Evolutionary conservation across 2,113 vertebrate genomes (phyloP), one percentile per base, ranked within the genome.

Genomic region (Perccottus glenii): DNA sequence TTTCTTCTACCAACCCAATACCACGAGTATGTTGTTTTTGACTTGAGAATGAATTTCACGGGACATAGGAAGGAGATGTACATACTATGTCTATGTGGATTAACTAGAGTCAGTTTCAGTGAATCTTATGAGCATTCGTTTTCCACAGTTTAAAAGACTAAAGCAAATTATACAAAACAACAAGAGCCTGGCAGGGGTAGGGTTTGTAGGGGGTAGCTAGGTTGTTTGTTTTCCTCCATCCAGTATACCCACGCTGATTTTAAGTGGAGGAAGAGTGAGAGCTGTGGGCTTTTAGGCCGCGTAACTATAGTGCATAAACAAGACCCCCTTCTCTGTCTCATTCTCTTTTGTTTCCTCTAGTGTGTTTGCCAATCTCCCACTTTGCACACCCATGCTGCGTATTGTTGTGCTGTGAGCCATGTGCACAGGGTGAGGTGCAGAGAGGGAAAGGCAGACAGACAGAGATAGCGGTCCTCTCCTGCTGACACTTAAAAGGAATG

Each of bases 231-330:
- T 80, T 67, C 60, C 16, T 51, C 35, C n/a, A 71, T 57, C 78
- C 64, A 64, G 78, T 57, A 77, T 76, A 66, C 64, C 73, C 83
- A 83, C 35, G 64, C 80, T 79, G 80, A 69, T 81, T 83, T 83
- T 81, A 83, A 87, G 66, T 75, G 74, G 73, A 59, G 60, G 64
- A 15, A 63, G 59, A 72, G 73, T 82, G 70, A 58, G 67, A 19
- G 75, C 52, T 49, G 69, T 75, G 80, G 68, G 70, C 67, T 73
- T 83, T 85, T 74, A 81, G 81, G 83, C 77, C 71, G 75, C 80
- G 67, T 67, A 80, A 80, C 70, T 65, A 55, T 36, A 77, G 80
- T 84, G 80, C 70, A 78, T 81, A 81, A 84, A 88, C 76, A 83
- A 73, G 59, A 73, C 57, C 9, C 32, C 70, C 70, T 71, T 74